Evolutionary conservation across 2,113 vertebrate genomes (phyloP).

Genomic region (Coryphaenoides rupestris): DNA sequence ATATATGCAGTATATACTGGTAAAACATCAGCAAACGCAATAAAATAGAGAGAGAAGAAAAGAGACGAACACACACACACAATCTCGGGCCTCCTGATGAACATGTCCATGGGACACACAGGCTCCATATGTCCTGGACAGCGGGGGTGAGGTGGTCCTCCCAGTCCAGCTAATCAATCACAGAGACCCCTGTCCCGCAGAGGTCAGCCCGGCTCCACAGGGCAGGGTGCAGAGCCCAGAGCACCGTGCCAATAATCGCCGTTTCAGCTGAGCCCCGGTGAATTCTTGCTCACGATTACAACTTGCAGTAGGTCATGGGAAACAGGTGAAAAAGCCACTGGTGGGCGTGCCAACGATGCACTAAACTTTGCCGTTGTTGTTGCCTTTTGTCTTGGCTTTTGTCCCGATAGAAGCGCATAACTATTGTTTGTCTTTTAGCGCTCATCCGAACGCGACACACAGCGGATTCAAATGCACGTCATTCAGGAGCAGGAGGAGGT

Average conservation of each 20-base stretch:
- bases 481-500: too few species aligned
- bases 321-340: slow-evolving; percentile 5
- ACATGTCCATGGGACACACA: slow-evolving; percentile 56
- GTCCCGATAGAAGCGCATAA: neutral
- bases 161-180: slow-evolving; percentile 73
- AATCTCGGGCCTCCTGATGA: slow-evolving; percentile 49
- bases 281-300: slow-evolving; percentile 32
- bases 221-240: slow-evolving; percentile 54
- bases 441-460: neutral
- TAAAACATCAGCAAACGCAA: too few species aligned
- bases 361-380: neutral
- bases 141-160: slow-evolving; percentile 55
- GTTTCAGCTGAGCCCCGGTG: slow-evolving; percentile 53
- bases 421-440: neutral
- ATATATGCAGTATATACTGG: too few species aligned
- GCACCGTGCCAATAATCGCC: slow-evolving; percentile 47
- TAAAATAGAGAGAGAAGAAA: too few species aligned
- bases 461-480: slow-evolving; percentile 2
- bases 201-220: slow-evolving; percentile 57
- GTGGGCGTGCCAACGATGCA: slow-evolving; percentile 9
- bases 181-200: slow-evolving; percentile 40
- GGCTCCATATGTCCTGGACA: slow-evolving; percentile 69
- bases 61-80: slow-evolving; percentile 16
- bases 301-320: slow-evolving; percentile 32
- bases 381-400: neutral